Percentiles rank a stretch among this genome's conserved stretches.
Conservation (phyloP, 2,113 vertebrate species). For the Microtus ochrogaster region DNA sequence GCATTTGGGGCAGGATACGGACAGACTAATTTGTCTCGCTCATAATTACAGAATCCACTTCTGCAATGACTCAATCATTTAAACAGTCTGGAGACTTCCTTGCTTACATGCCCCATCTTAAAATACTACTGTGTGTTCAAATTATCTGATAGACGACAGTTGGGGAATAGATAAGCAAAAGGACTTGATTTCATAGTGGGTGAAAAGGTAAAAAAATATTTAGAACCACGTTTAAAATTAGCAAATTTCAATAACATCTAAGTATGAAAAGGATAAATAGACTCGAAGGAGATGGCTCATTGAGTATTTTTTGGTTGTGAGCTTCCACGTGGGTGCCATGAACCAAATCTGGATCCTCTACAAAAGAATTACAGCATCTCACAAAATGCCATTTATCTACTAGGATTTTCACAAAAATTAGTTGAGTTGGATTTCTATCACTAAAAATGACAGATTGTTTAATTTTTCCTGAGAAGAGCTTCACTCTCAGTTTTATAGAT, state of each 20-base stretch:
- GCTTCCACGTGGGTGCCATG: neutral
- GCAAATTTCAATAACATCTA: neutral
- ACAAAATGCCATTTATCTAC: neutral
- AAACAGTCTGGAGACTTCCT: neutral
- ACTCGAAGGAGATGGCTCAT: too few species aligned
- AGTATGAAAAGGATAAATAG: neutral
- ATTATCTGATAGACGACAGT: neutral
- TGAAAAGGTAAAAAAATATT: neutral
- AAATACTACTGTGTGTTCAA: neutral
- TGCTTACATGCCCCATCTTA: neutral
- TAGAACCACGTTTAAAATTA: neutral
- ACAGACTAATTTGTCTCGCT: neutral
- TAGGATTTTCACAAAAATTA: constrained; percentile 6
- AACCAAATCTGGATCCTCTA: neutral
- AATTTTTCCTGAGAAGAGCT: neutral
- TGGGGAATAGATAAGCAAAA: neutral
- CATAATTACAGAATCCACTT: neutral
- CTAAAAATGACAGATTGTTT: neutral
- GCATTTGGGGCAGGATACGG: neutral
- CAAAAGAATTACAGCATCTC: neutral
- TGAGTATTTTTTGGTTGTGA: neutral
- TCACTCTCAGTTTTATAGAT: neutral
- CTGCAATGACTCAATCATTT: neutral
- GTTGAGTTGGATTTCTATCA: neutral
- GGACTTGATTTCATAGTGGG: neutral